Evolutionary conservation across 2,888 invertebrate genomes (phyloP).

Genomic region (Nomada ruficornis): DNA sequence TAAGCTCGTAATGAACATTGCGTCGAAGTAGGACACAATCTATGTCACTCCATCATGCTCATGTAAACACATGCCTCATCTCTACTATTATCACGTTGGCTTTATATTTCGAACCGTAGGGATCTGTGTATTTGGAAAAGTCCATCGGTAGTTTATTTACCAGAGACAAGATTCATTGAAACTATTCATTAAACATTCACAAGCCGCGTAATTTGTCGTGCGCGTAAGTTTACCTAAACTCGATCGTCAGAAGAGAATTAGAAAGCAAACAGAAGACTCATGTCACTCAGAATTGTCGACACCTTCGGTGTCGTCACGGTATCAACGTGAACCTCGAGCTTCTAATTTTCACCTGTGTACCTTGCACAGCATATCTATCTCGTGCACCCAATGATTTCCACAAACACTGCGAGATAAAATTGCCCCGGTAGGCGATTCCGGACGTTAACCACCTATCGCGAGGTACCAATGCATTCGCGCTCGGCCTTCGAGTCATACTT

Average conservation of each 20-base stretch:
- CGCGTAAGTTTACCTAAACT: not conserved
- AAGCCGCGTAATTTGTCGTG: not conserved
- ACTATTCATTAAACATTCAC: too few relatives aligned
- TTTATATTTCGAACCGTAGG: constrained; percentile 30
- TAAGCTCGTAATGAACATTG: constrained; percentile 58
- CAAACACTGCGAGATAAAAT: constrained; percentile 11
- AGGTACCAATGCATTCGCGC: not conserved
- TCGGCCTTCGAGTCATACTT: not conserved
- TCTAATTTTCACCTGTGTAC: constrained; percentile 27
- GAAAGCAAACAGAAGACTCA: not conserved
- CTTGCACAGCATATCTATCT: not conserved
- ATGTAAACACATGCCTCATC: not conserved
- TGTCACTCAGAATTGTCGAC: not conserved
- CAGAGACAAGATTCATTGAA: not conserved
- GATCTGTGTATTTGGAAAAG: not conserved
- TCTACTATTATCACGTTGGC: constrained; percentile 30
- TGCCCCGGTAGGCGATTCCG: not conserved
- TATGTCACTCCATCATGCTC: constrained; percentile 9
- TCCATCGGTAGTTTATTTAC: constrained; percentile 25
- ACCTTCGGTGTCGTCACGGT: not conserved
- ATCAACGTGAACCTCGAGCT: not conserved
- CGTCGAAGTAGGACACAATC: constrained; percentile 54
- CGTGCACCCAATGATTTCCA: not conserved
- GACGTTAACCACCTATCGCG: not conserved
- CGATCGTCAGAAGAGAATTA: constrained; percentile 14